Evolutionary conservation across 2,797 vertebrate species (phyloP), one percentile per base, ranked within the genome.

Genomic region (Synaphobranchus kaupii): DNA sequence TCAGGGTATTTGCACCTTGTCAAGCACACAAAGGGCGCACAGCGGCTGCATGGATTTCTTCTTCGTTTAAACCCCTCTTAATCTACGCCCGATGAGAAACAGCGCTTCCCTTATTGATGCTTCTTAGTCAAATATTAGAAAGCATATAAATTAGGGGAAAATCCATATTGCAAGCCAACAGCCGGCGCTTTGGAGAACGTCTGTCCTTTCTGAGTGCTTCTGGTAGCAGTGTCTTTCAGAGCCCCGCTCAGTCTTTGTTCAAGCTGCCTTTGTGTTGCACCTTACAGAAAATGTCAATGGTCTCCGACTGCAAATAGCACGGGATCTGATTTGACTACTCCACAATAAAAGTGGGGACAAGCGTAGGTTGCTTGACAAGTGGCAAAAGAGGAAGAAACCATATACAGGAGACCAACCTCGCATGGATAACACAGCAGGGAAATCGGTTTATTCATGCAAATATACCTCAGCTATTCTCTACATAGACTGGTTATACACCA

Each of bases 71-170:
- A 86, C 76, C 76, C 44, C 20, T 80, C 44, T 80, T 50, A 50
- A 80, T 80, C 76, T 80, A n/a, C 25, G 47, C 82, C 87, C 47
- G 39, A 84, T 60, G 87, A 88, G 86, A 73, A 92, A 90, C 85
- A 54, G 47, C 56, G 56, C 78, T 86, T 54, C 84, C 68, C 87
- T 83, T 90, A 89, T 88, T 90, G 86, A 90, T 86, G 86, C 86
- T 86, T 88, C 82, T 66, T 88, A 58, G 71, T 89, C 87, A 91
- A 93, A 92, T 50, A 80, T 48, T n/a, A 50, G 39, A 80, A 80
- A 10, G 44, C 76, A 80, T n/a, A 80, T 80, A 80, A 80, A 80
- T 80, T 80, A 48, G 76, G 39, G 39, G 31, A n/a, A 47, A 80
- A 50, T 80, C 76, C 44, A 80, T 80, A 80, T 22, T 39, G 71